Base-by-base conservation (phyloP, 2,888 invertebrate species). In the Agonopterix subpropinquella region DNA sequence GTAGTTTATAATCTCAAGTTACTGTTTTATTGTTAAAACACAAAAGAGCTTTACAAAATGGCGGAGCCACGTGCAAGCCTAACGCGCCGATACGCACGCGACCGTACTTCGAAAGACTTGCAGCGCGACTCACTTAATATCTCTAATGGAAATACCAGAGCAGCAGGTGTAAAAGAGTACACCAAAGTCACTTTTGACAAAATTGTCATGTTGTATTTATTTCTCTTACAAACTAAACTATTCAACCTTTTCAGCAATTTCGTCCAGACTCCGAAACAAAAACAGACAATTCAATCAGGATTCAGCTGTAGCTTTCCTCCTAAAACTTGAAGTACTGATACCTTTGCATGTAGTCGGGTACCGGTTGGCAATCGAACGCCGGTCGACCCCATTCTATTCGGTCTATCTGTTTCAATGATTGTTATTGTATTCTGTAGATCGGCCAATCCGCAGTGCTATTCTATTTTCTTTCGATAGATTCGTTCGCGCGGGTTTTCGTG, bases 401-500 rank as follows among this genome's bases (percentile, higher is more conserved):
- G 53, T 59, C 58, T 68, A 69, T 75, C 66, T 66, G 64, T 62
- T 65, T 51, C 61, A 64, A 66, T 75, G 72, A 76, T 75, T 72
- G 72, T 74, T 78, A 76, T 77, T 73, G 70, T 64, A 62, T 68
- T 64, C 62, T 61, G 61, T 61, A 60, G 65, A 64, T 57, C 54
- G 59, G 51, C 57, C 66, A 56, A 62, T 61, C 55, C 49, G 39
- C 47, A 50, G 35, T 37, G 44, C 55, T 57, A 57, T 62, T 62
- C 58, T 54, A 57, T 58, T 59, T 57, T 56, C 52, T 47, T 61
- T 52, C 51, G 43, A 36, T 43, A 18, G 45, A 45, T 53, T 52
- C 52, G 48, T 45, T 45, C n/a, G 39, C 36, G 45, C 53, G 28
- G 47, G 39, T 13, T 45, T 46, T 51, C 49, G 49, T 53, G 43